A percentile compares a stretch with the other conserved stretches of the same genome.
Conservation (phyloP, 2,888 invertebrate genomes). For the Seladonia tumulorum region DNA sequence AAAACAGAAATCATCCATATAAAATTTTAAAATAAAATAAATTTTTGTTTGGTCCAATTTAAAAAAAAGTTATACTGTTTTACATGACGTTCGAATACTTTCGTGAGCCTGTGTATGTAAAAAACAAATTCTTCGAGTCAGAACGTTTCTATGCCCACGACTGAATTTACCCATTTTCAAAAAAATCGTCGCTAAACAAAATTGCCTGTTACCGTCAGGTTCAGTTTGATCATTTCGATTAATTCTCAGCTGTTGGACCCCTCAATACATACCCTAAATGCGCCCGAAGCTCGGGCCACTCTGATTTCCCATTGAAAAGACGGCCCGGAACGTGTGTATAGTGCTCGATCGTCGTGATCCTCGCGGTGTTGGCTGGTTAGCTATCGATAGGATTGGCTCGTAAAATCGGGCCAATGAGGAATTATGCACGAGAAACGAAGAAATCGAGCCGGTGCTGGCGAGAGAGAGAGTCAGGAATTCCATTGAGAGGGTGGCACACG, state of each 20-base stretch:
- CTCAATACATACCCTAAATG: not conserved
- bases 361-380: not conserved
- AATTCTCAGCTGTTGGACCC: not conserved
- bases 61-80: too few species aligned
- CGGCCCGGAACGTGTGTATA: not conserved
- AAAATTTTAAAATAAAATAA: too few species aligned
- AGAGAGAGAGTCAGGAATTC: conserved; percentile 59
- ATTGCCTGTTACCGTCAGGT: too few species aligned
- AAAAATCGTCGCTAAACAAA: too few species aligned
- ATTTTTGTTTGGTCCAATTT: too few species aligned
- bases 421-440: conserved; percentile 60
- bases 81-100: too few species aligned
- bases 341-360: not conserved
- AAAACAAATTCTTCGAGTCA: too few species aligned
- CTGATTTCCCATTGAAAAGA: not conserved
- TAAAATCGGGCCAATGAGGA: conserved; percentile 43
- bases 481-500: conserved; percentile 45
- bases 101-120: too few species aligned
- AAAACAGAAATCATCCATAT: too few species aligned
- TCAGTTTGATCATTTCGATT: too few species aligned
- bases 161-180: too few species aligned
- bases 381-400: conserved; percentile 20
- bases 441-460: conserved; percentile 38
- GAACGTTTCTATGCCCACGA: too few species aligned
- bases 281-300: not conserved